A percentile compares a stretch with the other conserved stretches of the same genome.
phyloP scores from a whole-genome alignment of 2,888 invertebrate genomes.

The Idaea straminata region DNA sequence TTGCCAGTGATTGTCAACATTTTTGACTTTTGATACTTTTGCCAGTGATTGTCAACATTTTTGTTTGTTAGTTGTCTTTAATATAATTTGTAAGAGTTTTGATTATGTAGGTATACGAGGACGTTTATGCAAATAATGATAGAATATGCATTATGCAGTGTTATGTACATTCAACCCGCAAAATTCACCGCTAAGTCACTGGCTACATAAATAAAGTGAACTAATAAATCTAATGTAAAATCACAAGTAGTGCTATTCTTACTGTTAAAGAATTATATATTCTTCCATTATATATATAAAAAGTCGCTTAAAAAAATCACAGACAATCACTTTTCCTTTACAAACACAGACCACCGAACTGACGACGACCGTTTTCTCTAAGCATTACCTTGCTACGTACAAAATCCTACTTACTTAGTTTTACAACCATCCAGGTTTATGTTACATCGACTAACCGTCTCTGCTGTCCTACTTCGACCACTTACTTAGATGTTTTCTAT shows the following conservation, averaged over 20 bases:
- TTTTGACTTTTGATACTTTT: background rate
- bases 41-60: constrained; percentile 3
- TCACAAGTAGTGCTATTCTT: constrained; percentile 81
- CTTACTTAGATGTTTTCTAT: constrained; percentile 49
- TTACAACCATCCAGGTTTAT: constrained; percentile 78
- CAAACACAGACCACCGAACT: constrained; percentile 77
- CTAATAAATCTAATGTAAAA: constrained; percentile 77
- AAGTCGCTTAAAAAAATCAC: constrained; percentile 82
- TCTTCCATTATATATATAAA: constrained; percentile 76
- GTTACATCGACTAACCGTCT: constrained; percentile 50
- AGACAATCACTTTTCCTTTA: constrained; percentile 80
- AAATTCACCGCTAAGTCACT: constrained; percentile 52
- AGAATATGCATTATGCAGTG: constrained; percentile 39
- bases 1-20: background rate
- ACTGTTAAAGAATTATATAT: constrained; percentile 77
- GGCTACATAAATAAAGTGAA: constrained; percentile 65
- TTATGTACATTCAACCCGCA: constrained; percentile 75
- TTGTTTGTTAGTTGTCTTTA: background rate
- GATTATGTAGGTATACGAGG: constrained; percentile 15
- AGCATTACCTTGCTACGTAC: constrained; percentile 77
- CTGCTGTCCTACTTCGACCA: constrained; percentile 47
- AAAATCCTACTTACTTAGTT: constrained; percentile 78
- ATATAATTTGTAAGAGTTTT: background rate
- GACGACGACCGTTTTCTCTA: constrained; percentile 69
- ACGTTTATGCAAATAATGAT: constrained; percentile 43